A percentile compares a stretch with the other conserved stretches of the same genome.
Evolutionary conservation across 2,888 invertebrate genomes (phyloP).

Genomic region (Chloroclysta siterata): DNA sequence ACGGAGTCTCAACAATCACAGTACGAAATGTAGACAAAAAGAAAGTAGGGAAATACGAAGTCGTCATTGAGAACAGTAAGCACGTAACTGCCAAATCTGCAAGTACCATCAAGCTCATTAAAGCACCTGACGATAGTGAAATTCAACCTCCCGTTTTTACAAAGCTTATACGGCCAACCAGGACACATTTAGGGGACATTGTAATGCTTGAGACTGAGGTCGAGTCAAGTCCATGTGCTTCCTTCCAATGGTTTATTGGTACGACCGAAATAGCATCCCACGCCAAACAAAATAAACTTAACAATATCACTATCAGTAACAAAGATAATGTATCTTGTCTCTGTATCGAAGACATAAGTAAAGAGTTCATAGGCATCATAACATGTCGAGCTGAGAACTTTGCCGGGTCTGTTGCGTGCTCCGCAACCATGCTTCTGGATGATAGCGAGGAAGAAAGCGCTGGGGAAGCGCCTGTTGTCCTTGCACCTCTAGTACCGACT

Average conservation of each 20-base stretch:
- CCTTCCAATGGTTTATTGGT: constrained; percentile 95
- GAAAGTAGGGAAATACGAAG: constrained; percentile 95
- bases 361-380: constrained; percentile 90
- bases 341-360: constrained; percentile 88
- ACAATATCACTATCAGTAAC: constrained; percentile 88
- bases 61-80: constrained; percentile 89
- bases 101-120: constrained; percentile 91
- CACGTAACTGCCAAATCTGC: constrained; percentile 92
- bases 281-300: constrained; percentile 85
- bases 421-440: constrained; percentile 88
- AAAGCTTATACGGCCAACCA: constrained; percentile 88
- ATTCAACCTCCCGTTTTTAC: constrained; percentile 90
- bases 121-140: constrained; percentile 84
- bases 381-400: constrained; percentile 96
- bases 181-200: constrained; percentile 89
- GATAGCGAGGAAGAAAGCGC: constrained; percentile 76
- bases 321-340: constrained; percentile 92
- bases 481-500: constrained; percentile 88
- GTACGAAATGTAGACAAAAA: constrained; percentile 89
- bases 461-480: constrained; percentile 88
- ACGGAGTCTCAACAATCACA: constrained; percentile 86
- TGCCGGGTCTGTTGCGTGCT: constrained; percentile 94
- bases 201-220: constrained; percentile 92
- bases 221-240: constrained; percentile 90
- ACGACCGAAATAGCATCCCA: constrained; percentile 87